Evolutionary conservation across 2,797 vertebrate species (phyloP).

Genomic region (Amniataba percoides): DNA sequence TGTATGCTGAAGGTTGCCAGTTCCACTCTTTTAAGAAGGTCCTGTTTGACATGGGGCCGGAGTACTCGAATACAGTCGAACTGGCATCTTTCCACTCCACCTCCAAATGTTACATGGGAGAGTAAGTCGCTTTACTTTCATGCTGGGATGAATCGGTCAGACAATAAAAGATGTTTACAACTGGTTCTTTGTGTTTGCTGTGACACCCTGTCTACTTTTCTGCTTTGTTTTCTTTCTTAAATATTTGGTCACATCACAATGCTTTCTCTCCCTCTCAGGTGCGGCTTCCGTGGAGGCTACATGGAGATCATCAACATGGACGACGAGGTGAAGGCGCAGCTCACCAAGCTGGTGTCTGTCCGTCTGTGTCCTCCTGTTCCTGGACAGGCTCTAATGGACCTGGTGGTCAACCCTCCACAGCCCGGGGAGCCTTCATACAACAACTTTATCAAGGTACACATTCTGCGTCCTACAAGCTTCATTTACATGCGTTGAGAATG

Average conservation of each 20-base stretch:
- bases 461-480: not conserved
- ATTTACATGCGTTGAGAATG: not conserved
- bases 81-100: conserved; percentile 93
- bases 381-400: conserved; percentile 89
- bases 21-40: conserved; percentile 98
- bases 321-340: conserved; percentile 85
- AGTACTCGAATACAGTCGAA: conserved; percentile 87
- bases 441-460: conserved; percentile 86
- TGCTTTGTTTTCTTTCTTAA: not conserved
- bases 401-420: conserved; percentile 87
- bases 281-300: conserved; percentile 92
- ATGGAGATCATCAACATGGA: conserved; percentile 96
- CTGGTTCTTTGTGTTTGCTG: not conserved
- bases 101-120: conserved; percentile 96
- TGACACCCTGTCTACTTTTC: not conserved
- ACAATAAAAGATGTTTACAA: not conserved
- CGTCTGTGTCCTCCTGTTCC: conserved; percentile 90
- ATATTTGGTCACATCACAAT: not conserved
- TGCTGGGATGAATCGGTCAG: not conserved
- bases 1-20: conserved; percentile 90
- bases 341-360: conserved; percentile 90
- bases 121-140: conserved; percentile 84
- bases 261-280: conserved; percentile 77
- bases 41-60: conserved; percentile 91
- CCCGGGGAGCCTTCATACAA: conserved; percentile 90